A percentile compares a stretch with the other conserved stretches of the same genome.
These are phyloP conservation scores for Peromyscus polionotus DNA, from an alignment of 2,113 vertebrate genomes.

Conservation along the genomic window DNA sequence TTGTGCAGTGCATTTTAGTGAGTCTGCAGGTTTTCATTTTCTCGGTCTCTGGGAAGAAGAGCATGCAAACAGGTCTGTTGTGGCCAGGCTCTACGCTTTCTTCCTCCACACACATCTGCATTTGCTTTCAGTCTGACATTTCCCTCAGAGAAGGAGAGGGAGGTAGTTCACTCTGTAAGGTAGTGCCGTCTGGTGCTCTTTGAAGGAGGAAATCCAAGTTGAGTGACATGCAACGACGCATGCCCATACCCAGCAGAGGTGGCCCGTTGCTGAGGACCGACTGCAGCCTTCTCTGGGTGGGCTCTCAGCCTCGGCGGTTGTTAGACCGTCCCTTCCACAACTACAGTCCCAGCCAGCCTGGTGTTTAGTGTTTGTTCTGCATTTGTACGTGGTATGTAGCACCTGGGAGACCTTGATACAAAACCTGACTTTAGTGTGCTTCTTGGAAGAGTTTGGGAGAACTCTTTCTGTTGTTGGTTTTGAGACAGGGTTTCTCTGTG, in stretches of 20 bases:
- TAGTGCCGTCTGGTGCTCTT: background rate
- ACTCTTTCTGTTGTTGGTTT: background rate
- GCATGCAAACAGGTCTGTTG: background rate
- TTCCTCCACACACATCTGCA: background rate
- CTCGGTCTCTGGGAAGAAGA: background rate
- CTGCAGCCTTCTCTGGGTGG: background rate
- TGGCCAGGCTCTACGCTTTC: background rate
- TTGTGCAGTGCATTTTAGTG: background rate
- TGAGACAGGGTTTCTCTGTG: background rate
- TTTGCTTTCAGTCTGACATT: background rate
- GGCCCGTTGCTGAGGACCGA: background rate
- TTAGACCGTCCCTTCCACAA: background rate
- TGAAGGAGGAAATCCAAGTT: slow-evolving; percentile 1
- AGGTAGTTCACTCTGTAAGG: background rate
- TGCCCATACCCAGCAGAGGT: background rate
- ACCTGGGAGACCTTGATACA: background rate
- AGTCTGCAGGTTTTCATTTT: background rate
- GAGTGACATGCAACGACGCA: background rate
- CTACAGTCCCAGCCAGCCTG: background rate
- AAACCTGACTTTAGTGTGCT: background rate
- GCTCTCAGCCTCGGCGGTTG: background rate
- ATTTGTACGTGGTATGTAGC: background rate
- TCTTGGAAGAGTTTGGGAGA: background rate
- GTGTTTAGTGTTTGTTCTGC: background rate
- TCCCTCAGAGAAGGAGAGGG: background rate